Evolutionary conservation across 2,797 vertebrate genomes (phyloP), one percentile per base, ranked within the genome.

Genomic region (Enteromius afrohamiltoni): DNA sequence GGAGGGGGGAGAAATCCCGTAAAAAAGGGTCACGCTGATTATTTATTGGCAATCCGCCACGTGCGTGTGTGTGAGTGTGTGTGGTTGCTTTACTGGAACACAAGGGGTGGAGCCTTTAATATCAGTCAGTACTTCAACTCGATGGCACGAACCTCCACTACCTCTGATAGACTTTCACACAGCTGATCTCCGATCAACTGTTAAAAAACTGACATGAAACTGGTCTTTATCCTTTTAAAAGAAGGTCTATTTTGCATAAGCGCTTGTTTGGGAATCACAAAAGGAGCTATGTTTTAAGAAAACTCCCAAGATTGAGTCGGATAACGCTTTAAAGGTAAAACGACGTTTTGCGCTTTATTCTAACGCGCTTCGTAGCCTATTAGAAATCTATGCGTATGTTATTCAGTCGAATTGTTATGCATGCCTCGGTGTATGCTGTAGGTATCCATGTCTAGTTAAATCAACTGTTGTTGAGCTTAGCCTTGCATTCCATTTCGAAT

Each of bases 1-100:
- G 91, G 89, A 90, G 90, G 95, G 95, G 95, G 95, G 94, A 96
- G 96, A 94, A 93, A 92, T 90, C 88, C 92, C 77, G 91, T 90
- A 92, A 93, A 90, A 90, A 86, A 89, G 94, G 92, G 93, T 94
- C 94, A 94, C 91, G 84, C 89, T 93, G 92, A 93, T 93, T 93
- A 95, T 93, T 92, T 94, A 92, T 92, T 93, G 95, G 94, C 92
- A 90, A 91, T 89, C 91, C 89, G 90, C 93, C 94, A 92, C 71
- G 84, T 31, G 91, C 84, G 91, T 82, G 86, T 51, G 82, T 73
- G 85, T 74, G 85, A 62, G 68, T 83, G 82, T 75, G 82, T 80
- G 80, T 79, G 88, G 74, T 4, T 84, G 88, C 79, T 83, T 95
- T 95, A 93, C 94, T 93, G 94, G 93, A 95, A 95, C 87, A 83